These are phyloP conservation scores for Danaus melanippus DNA, from an alignment of 1,140 invertebrate species.

Conservation along the genomic window DNA sequence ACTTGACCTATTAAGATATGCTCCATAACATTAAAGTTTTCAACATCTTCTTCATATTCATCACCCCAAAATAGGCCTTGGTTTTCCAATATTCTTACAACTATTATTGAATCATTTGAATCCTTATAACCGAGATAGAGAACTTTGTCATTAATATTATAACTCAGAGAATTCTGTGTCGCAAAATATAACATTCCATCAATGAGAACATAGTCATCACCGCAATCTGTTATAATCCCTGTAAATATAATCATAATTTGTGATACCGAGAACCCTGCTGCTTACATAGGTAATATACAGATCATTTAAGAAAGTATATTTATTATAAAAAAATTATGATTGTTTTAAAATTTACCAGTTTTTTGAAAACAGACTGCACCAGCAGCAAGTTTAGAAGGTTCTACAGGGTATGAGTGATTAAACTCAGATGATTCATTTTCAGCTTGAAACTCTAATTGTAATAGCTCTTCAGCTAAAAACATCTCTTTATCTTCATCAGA, in stretches of 20 bases:
- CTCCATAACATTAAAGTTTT: constrained; percentile 59
- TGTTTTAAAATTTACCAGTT: constrained; percentile 32
- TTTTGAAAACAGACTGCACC: constrained; percentile 42
- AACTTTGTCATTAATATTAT: constrained; percentile 52
- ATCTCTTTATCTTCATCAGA: constrained; percentile 42
- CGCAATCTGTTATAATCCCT: constrained; percentile 51
- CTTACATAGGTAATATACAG: no score
- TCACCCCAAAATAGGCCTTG: constrained; percentile 47
- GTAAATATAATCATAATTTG: constrained; percentile 24
- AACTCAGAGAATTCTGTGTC: constrained; percentile 28
- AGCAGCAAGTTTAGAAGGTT: no score
- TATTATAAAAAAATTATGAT: no score
- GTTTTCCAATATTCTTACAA: constrained; percentile 55
- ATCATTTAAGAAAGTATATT: no score
- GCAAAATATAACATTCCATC: constrained; percentile 56
- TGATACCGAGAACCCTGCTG: no score
- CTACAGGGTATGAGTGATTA: no score
- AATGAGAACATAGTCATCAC: constrained; percentile 45
- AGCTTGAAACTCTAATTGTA: constrained; percentile 41
- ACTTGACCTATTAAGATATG: constrained; percentile 73
- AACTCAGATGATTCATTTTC: constrained; percentile 20
- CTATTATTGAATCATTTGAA: constrained; percentile 32
- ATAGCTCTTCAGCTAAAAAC: constrained; percentile 51
- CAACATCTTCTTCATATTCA: constrained; percentile 38
- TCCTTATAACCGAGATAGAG: constrained; percentile 55